These are phyloP conservation scores for Hypolimnas misippus DNA, from an alignment of 2,888 invertebrate species.

Conservation along the genomic window DNA sequence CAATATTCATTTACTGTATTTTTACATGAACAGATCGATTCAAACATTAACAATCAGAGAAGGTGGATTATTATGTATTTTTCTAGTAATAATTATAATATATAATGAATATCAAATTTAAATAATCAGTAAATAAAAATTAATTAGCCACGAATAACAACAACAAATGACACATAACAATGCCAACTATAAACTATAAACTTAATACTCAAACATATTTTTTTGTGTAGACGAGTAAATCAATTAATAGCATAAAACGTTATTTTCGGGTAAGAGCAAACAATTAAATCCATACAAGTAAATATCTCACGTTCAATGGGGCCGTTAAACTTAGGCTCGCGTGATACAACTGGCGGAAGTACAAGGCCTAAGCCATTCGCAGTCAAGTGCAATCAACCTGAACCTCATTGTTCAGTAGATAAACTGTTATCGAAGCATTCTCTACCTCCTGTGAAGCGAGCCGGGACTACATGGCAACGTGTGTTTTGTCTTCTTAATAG, in stretches of 20 bases:
- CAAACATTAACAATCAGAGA: too few species aligned
- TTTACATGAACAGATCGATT: too few species aligned
- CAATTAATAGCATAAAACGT: background rate
- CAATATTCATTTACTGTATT: too few species aligned
- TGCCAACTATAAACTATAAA: too few species aligned
- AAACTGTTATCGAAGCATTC: conserved; percentile 45
- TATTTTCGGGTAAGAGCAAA: background rate
- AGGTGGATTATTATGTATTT: too few species aligned
- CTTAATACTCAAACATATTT: too few species aligned
- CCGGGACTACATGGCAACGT: conserved; percentile 38
- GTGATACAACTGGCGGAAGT: conserved; percentile 67
- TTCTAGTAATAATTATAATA: too few species aligned
- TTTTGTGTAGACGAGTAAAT: too few species aligned
- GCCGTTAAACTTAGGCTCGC: conserved; percentile 50
- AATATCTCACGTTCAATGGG: conserved; percentile 50
- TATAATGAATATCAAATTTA: too few species aligned
- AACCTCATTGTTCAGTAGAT: conserved; percentile 71
- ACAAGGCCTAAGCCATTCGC: conserved; percentile 61
- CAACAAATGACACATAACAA: too few species aligned
- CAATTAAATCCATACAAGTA: conserved; percentile 21
- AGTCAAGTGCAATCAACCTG: conserved; percentile 77
- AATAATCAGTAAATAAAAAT: too few species aligned
- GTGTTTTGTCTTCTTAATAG: conserved; percentile 42
- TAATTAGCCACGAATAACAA: too few species aligned
- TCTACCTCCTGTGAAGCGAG: conserved; percentile 43